phyloP scores from a whole-genome alignment of 35 echinoderm and acorn worm genomes.

The Apostichopus japonicus region DNA sequence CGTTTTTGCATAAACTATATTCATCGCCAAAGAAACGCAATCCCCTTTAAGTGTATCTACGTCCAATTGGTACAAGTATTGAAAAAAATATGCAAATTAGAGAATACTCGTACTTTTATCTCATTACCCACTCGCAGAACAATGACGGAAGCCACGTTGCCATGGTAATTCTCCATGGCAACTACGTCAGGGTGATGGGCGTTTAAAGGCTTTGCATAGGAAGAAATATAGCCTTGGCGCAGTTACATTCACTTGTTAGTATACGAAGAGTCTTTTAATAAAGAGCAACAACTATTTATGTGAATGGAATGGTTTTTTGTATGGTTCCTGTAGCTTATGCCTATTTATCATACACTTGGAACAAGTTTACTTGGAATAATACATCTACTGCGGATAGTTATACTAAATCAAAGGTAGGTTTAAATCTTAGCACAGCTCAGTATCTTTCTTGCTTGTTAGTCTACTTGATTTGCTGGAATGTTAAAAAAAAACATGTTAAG shows the following conservation, averaged over 20 bases:
- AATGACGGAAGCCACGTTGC: conserved; percentile 39
- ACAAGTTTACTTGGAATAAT: neutral
- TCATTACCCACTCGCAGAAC: conserved; percentile 47
- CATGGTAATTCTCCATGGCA: conserved; percentile 56
- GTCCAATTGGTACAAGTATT: conserved; percentile 15
- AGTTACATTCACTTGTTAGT: conserved; percentile 27
- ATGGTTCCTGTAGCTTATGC: neutral
- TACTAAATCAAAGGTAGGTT: conserved; percentile 13
- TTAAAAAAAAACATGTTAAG: no score
- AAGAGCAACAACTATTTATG: conserved; percentile 24
- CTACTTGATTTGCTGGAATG: neutral
- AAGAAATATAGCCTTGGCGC: conserved; percentile 53
- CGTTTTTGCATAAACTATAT: neutral
- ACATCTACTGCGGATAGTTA: neutral
- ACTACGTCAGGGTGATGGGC: conserved; percentile 47
- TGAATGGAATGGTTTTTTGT: neutral
- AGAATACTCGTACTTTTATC: conserved; percentile 45
- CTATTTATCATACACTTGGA: neutral
- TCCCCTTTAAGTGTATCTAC: conserved; percentile 12
- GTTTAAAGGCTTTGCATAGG: conserved; percentile 56
- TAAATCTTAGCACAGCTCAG: neutral
- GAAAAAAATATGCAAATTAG: conserved; percentile 53
- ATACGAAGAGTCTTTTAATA: conserved; percentile 39
- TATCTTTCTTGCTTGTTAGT: neutral
- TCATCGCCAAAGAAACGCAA: neutral